Percentiles rank a stretch among this genome's conserved stretches.
Evolutionary conservation across 64 coral and sea anemone genomes (phyloP).

Genomic region (Cladopsammia gracilis): DNA sequence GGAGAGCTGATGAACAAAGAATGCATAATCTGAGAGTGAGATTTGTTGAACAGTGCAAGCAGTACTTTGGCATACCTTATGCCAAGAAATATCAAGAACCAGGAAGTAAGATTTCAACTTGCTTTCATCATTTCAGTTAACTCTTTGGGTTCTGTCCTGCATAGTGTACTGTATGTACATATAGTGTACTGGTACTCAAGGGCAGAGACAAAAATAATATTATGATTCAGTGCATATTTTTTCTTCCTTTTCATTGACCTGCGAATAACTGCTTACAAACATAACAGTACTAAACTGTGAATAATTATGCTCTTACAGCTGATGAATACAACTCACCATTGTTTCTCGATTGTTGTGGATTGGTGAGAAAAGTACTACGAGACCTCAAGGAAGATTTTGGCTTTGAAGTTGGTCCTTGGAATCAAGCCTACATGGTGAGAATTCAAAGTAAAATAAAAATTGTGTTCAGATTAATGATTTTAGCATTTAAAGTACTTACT

Average conservation of each 20-base stretch:
- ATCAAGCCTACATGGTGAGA: conserved; percentile 97
- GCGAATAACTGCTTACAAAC: no score
- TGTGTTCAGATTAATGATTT: no score
- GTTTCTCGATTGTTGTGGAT: conserved; percentile 98
- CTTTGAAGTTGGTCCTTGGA: conserved; percentile 93
- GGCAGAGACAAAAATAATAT: no score
- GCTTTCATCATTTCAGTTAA: neutral
- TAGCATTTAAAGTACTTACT: no score
- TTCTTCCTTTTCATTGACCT: no score
- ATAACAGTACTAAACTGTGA: neutral
- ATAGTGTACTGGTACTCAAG: no score
- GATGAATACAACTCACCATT: conserved; percentile 78
- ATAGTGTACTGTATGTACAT: no score
- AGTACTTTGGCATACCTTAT: conserved; percentile 95
- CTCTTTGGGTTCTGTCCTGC: neutral
- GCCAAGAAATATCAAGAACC: conserved; percentile 93
- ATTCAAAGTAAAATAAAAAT: no score
- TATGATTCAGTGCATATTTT: no score
- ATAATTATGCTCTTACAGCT: conserved; percentile 49
- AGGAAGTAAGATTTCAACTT: conserved; percentile 69
- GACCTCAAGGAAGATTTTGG: conserved; percentile 96
- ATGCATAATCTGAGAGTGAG: conserved; percentile 77
- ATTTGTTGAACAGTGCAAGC: conserved; percentile 86
- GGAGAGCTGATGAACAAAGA: conserved; percentile 46
- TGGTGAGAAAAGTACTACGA: conserved; percentile 79